A percentile compares a stretch with the other conserved stretches of the same genome.
Conservation (phyloP, 1,140 invertebrate genomes). For the Holcopasites calliopsidis region DNA sequence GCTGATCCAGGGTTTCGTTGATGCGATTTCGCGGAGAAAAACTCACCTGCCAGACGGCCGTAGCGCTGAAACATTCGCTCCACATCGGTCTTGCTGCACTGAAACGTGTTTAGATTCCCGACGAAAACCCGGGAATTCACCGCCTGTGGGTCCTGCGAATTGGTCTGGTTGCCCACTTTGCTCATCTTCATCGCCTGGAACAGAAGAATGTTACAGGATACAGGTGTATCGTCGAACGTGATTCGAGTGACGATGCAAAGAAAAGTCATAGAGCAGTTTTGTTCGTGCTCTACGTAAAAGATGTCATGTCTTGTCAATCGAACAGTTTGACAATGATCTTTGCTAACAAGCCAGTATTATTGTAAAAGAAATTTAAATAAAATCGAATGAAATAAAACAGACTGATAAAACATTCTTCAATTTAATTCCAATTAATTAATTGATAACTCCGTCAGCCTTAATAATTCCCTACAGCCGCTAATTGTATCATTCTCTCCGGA, state of each 20-base stretch:
- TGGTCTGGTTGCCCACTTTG: slow-evolving; percentile 93
- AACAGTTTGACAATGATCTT: no score
- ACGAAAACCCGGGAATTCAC: slow-evolving; percentile 94
- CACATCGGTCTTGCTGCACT: slow-evolving; percentile 93
- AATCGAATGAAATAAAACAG: no score
- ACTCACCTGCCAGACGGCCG: slow-evolving; percentile 88
- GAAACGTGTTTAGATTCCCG: slow-evolving; percentile 94
- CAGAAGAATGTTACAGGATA: slow-evolving; percentile 48
- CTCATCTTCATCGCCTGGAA: slow-evolving; percentile 86
- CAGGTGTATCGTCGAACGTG: slow-evolving; percentile 33
- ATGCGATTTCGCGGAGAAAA: slow-evolving; percentile 31
- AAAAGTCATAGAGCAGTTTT: slow-evolving; percentile 35
- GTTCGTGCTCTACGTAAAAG: no score
- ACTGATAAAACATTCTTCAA: no score
- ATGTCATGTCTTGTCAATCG: no score
- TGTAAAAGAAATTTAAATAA: no score
- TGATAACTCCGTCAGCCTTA: no score
- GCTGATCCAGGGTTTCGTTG: slow-evolving; percentile 26
- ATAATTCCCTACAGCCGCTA: no score
- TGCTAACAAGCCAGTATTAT: no score
- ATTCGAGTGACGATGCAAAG: slow-evolving; percentile 28
- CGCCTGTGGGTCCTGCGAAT: slow-evolving; percentile 92
- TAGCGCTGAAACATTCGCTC: slow-evolving; percentile 93
- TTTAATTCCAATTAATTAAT: no score
- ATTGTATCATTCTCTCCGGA: no score